Base-by-base conservation (phyloP, 2,113 vertebrate species). In the Chelonoidis abingdonii region DNA sequence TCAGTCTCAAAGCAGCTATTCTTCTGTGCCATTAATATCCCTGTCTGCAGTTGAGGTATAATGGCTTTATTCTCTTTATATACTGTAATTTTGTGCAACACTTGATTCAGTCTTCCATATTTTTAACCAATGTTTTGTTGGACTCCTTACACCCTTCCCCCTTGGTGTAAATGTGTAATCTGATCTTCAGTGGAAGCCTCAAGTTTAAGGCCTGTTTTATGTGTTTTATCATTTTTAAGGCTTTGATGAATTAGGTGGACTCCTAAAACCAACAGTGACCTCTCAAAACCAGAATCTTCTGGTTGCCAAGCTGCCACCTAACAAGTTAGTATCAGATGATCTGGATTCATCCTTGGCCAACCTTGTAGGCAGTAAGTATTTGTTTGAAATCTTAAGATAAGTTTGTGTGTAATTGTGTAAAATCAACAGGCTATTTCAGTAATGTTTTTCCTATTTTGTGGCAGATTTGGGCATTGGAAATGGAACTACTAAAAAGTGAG, bases 401-500 rank as follows among this genome's bases (percentile, higher is more conserved):
- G 35, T 83, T 38, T 8, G 80, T 85, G 11, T 1, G 90, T 85
- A 76, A 82, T 93, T 59, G 21, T 38, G 62, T 80, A 59, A 92
- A 88, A 49, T 52, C 8, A 47, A 88, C 54, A 52, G 31, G 89
- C 50, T 93, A 85, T 93, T 85, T 91, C 59, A 98, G 16, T 83
- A 19, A 31, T 94, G 27, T 54, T 96, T 11, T 96, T 90, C 83
- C 97, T 92, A 35, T 93, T 90, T 89, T 91, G 6, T 98, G 85
- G 53, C 97, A 99, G 99, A 99, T 98, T 98, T 99, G 96, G 99
- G 99, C 95, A 99, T 99, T 93, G 99, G 99, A 98, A 99, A 99
- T 86, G 99, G 99, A 98, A 99, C 99, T 53, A 98, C 99, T 96
- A 99, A 99, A 97, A 99, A 99, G 99, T 99, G 97, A 99, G 99